Conservation (phyloP, 2,113 vertebrate genomes). For the Apteryx mantelli region DNA sequence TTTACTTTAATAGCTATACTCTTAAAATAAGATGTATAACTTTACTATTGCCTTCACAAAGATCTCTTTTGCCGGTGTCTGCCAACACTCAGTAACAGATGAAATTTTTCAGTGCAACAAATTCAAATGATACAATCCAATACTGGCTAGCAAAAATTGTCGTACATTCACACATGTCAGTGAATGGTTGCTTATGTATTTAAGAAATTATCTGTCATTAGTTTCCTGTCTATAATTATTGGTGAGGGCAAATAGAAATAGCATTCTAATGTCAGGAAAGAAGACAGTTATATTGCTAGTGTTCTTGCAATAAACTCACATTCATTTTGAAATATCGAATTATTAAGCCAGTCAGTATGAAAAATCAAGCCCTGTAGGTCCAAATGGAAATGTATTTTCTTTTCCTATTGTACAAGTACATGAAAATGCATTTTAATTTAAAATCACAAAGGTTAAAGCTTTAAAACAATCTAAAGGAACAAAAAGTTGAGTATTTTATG, state of each 20-base stretch:
- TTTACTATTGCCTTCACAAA: neutral
- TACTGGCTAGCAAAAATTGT: neutral
- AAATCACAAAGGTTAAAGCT: neutral
- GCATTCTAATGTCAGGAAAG: neutral
- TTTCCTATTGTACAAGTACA: neutral
- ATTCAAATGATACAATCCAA: neutral
- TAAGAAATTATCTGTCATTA: neutral
- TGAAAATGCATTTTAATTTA: neutral
- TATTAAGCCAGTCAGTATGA: neutral
- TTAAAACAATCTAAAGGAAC: neutral
- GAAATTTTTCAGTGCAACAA: neutral
- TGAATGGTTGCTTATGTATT: neutral
- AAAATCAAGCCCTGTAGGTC: neutral
- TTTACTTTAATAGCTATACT: neutral
- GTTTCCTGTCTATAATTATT: neutral
- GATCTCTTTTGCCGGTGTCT: neutral
- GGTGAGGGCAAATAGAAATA: neutral
- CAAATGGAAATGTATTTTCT: neutral
- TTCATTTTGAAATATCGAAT: neutral
- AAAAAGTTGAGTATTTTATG: neutral
- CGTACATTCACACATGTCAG: neutral
- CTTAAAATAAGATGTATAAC: neutral
- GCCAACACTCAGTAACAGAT: neutral
- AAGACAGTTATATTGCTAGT: neutral
- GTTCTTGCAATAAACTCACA: neutral